phyloP scores from a whole-genome alignment of 2,888 invertebrate species.

The Folsomia candida region DNA sequence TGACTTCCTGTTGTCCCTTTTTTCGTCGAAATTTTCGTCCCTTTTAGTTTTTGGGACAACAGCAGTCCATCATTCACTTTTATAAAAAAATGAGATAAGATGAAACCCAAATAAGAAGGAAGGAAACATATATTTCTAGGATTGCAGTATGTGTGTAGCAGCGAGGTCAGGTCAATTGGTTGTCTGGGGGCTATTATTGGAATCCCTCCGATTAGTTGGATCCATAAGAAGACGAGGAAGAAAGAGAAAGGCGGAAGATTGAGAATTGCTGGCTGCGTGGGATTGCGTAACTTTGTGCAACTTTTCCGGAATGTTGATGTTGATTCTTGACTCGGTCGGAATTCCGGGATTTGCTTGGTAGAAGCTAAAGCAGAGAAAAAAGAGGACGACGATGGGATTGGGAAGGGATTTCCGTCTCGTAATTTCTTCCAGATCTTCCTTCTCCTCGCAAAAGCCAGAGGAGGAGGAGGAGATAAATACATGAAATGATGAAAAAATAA shows the following conservation, averaged over 20 bases:
- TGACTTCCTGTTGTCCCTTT: constrained; percentile 39
- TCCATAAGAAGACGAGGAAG: background rate
- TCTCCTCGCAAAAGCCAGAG: background rate
- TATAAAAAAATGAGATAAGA: no score
- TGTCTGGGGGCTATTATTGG: background rate
- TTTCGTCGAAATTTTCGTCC: constrained; percentile 9
- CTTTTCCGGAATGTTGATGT: background rate
- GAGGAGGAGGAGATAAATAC: no score
- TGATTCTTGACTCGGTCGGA: background rate
- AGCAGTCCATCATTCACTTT: background rate
- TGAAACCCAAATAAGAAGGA: no score
- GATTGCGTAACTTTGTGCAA: background rate
- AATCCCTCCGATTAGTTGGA: background rate
- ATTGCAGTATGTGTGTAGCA: no score
- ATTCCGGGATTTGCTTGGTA: background rate
- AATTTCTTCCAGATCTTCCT: background rate
- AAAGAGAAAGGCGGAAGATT: background rate
- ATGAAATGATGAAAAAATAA: no score
- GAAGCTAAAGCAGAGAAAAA: background rate
- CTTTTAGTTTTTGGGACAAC: constrained; percentile 20
- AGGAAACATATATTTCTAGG: no score
- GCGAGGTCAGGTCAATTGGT: no score
- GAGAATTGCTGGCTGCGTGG: background rate
- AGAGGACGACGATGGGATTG: background rate
- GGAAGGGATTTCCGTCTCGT: background rate